phyloP scores from a whole-genome alignment of 1,140 invertebrate species.

The Metaphire vulgaris region DNA sequence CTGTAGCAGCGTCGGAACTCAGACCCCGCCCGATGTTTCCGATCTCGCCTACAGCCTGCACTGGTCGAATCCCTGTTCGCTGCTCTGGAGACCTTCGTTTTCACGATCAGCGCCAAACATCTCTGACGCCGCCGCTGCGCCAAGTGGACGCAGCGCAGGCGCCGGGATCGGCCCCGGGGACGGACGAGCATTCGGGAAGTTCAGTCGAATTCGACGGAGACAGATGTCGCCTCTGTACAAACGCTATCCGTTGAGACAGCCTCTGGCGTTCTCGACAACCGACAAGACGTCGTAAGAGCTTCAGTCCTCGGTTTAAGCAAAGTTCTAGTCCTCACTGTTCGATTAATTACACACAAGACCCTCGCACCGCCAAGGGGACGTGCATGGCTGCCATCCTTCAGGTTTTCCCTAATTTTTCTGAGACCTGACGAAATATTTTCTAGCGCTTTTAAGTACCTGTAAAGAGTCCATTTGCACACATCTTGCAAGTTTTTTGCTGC shows the following conservation, averaged over 20 bases:
- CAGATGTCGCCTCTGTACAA: background rate
- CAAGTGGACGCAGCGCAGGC: background rate
- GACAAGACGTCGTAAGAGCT: slow-evolving; percentile 11
- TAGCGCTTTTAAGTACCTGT: no score
- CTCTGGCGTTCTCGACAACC: slow-evolving; percentile 9
- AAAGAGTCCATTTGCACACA: no score
- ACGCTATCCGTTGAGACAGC: background rate
- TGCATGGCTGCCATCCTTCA: no score
- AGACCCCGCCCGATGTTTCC: background rate
- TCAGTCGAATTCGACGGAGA: background rate
- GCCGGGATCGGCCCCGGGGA: background rate
- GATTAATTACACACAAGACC: no score
- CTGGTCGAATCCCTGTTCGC: background rate
- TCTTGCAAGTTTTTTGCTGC: no score
- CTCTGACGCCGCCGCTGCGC: background rate
- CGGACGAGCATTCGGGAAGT: background rate
- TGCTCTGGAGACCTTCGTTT: background rate
- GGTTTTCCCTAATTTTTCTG: no score
- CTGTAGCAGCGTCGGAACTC: background rate
- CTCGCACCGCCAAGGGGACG: no score
- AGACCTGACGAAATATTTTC: no score
- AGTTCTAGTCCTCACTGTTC: no score
- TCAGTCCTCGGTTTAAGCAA: background rate
- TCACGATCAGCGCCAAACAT: background rate
- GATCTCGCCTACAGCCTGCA: background rate